Conservation (phyloP, 2,113 vertebrate genomes). For the Dolichotis patagonum region DNA sequence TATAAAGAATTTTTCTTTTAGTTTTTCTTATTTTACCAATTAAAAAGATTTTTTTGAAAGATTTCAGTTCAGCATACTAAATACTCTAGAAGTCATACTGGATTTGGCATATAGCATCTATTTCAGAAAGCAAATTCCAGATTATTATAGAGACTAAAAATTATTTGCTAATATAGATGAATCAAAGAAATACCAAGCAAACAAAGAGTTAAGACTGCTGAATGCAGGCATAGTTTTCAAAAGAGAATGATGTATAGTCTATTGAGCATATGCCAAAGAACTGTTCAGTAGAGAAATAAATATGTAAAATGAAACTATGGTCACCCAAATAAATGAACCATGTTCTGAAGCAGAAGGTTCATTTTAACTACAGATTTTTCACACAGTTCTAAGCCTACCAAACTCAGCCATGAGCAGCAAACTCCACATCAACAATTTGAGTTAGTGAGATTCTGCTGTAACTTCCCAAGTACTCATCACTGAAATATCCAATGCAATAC, state of each 20-base stretch:
- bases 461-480: background rate
- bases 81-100: background rate
- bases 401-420: background rate
- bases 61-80: constrained; percentile 34
- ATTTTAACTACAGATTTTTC: constrained; percentile 49
- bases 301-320: constrained; percentile 57
- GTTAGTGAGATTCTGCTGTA: background rate
- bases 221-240: constrained; percentile 43
- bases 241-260: background rate
- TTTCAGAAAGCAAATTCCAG: constrained; percentile 52
- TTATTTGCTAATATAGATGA: constrained; percentile 60
- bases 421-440: background rate
- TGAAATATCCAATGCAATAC: background rate
- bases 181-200: constrained; percentile 44
- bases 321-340: constrained; percentile 47
- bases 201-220: constrained; percentile 44
- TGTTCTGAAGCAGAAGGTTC: background rate
- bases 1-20: background rate
- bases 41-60: background rate
- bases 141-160: constrained; percentile 54
- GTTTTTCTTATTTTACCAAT: background rate
- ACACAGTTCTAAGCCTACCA: background rate
- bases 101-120: constrained; percentile 6
- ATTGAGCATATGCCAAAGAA: background rate
- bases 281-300: constrained; percentile 53